These are phyloP conservation scores for Aromia moschata DNA, from an alignment of 2,888 invertebrate species.

Conservation along the genomic window DNA sequence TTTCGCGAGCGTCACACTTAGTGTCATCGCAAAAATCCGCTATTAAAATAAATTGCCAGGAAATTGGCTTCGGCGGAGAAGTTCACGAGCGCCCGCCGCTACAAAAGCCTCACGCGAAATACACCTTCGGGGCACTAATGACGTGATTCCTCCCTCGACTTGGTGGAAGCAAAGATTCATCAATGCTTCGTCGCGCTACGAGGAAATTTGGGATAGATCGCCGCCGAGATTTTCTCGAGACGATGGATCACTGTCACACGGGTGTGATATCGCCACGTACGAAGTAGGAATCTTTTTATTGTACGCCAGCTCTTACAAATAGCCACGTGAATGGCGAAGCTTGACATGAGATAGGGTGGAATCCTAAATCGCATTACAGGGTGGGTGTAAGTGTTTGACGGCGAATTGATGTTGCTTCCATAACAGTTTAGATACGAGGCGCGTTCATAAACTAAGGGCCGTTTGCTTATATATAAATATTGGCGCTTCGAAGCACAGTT, in stretches of 20 bases:
- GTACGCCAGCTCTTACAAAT: neutral
- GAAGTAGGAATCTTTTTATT: slow-evolving; percentile 18
- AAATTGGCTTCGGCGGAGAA: slow-evolving; percentile 15
- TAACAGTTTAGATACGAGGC: too few relatives aligned
- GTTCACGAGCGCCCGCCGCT: neutral
- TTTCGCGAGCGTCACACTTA: neutral
- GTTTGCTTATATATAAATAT: too few relatives aligned
- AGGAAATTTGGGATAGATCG: slow-evolving; percentile 12
- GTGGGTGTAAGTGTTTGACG: too few relatives aligned
- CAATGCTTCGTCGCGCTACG: slow-evolving; percentile 5
- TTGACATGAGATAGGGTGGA: too few relatives aligned
- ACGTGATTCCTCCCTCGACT: slow-evolving; percentile 12
- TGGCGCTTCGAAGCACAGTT: too few relatives aligned
- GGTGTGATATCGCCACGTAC: slow-evolving; percentile 4
- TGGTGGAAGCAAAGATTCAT: slow-evolving; percentile 4
- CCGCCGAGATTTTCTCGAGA: neutral
- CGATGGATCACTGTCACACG: slow-evolving; percentile 17
- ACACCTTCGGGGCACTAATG: slow-evolving; percentile 12
- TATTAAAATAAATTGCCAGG: slow-evolving; percentile 22
- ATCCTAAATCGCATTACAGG: too few relatives aligned
- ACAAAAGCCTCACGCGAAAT: slow-evolving; percentile 1
- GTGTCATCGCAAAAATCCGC: slow-evolving; percentile 1
- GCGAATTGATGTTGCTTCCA: too few relatives aligned
- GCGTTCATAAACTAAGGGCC: too few relatives aligned
- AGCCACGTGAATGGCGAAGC: neutral